Percentiles rank a stretch among this genome's conserved stretches.
Evolutionary conservation across 2,888 invertebrate species (phyloP).

Genomic region (Trimorus sp.): DNA sequence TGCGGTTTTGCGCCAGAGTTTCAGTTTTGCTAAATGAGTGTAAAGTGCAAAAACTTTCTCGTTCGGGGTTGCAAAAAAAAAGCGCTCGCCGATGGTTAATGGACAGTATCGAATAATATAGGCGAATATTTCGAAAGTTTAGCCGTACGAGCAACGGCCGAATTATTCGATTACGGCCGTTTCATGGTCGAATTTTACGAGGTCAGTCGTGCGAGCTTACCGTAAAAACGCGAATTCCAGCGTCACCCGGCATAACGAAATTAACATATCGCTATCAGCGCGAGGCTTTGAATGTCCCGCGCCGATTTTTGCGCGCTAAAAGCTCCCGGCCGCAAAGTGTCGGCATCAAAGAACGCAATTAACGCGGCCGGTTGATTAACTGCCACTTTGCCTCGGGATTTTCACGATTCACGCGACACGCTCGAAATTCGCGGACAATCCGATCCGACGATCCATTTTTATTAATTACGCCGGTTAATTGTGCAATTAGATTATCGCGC

Average conservation of each 20-base stretch:
- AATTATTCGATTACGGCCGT: slow-evolving; percentile 46
- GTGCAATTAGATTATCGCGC: slow-evolving; percentile 35
- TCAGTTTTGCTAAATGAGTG: background rate
- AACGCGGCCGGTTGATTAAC: slow-evolving; percentile 45
- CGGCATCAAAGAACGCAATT: slow-evolving; percentile 59
- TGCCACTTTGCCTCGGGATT: slow-evolving; percentile 26
- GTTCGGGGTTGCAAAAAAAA: slow-evolving; percentile 1
- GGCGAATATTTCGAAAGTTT: slow-evolving; percentile 23
- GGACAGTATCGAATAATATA: slow-evolving; percentile 24
- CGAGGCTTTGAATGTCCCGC: slow-evolving; percentile 38
- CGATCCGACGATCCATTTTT: slow-evolving; percentile 27
- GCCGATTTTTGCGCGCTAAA: slow-evolving; percentile 50
- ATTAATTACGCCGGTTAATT: slow-evolving; percentile 33
- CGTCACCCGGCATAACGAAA: slow-evolving; percentile 32
- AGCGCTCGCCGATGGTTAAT: slow-evolving; percentile 9
- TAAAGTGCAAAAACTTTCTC: background rate
- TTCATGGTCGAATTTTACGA: slow-evolving; percentile 49
- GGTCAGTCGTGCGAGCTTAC: slow-evolving; percentile 44
- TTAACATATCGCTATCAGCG: slow-evolving; percentile 54
- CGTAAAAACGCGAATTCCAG: slow-evolving; percentile 38
- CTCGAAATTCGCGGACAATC: slow-evolving; percentile 16
- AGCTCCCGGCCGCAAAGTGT: slow-evolving; percentile 49
- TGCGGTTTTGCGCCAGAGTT: background rate
- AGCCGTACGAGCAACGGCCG: background rate
- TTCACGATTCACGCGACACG: background rate